Conservation (phyloP, 2,797 vertebrate genomes). For the Eurystomus glaucurus region DNA sequence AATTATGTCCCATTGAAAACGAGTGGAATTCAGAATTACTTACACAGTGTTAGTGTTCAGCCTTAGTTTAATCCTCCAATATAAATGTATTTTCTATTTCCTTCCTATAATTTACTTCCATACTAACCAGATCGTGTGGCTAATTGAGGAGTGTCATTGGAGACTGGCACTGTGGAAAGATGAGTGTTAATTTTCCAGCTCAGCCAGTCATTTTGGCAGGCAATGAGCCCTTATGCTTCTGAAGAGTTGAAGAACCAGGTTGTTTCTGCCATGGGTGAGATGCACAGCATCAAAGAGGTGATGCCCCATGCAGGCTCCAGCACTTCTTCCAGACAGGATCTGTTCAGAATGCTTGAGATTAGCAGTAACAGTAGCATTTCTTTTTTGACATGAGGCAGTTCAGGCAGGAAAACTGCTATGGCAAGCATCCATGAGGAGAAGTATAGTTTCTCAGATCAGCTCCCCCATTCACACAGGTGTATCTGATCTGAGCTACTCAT, state of each 20-base stretch:
- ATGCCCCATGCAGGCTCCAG: not conserved
- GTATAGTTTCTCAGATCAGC: not conserved
- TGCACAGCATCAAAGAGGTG: not conserved
- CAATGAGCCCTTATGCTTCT: not conserved
- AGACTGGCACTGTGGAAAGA: not conserved
- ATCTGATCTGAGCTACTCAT: not conserved
- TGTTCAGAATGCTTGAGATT: not conserved
- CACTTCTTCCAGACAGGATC: not conserved
- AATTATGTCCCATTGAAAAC: not conserved
- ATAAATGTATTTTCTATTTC: not conserved
- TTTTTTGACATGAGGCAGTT: not conserved
- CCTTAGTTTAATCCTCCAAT: not conserved
- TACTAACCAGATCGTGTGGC: not conserved
- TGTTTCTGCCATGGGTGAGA: not conserved
- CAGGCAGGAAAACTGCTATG: not conserved
- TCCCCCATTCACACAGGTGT: not conserved
- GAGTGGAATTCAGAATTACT: not conserved
- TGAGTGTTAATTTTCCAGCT: not conserved
- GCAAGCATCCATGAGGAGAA: not conserved
- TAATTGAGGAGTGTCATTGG: not conserved
- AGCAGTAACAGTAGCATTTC: not conserved
- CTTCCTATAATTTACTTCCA: not conserved
- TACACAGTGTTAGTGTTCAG: not conserved
- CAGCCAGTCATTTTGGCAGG: not conserved
- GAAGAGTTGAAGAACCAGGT: not conserved